Conservation (phyloP, 2,888 invertebrate species). For the Idaea straminata region DNA sequence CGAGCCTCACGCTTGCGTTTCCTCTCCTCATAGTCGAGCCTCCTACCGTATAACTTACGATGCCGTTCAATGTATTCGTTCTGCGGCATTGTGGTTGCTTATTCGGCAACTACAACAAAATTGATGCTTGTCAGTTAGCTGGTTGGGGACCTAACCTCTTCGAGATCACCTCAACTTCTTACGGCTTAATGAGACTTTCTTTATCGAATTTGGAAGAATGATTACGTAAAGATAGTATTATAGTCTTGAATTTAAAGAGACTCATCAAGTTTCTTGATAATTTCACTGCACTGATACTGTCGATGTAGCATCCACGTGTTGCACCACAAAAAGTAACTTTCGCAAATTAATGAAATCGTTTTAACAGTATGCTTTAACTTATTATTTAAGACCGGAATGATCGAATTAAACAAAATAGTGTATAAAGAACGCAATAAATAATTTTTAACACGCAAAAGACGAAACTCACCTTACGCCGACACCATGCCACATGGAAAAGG, state of each 20-base stretch:
- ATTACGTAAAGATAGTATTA: not conserved
- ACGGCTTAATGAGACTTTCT: conserved; percentile 12
- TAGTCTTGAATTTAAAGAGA: not conserved
- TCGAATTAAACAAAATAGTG: conserved; percentile 23
- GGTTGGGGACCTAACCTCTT: conserved; percentile 39
- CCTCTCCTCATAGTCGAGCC: conserved; percentile 98
- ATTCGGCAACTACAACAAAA: conserved; percentile 79
- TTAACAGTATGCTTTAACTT: not conserved
- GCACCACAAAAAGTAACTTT: conserved; percentile 6
- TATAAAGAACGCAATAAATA: conserved; percentile 30
- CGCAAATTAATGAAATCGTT: not conserved
- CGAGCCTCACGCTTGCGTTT: conserved; percentile 97
- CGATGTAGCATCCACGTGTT: conserved; percentile 11
- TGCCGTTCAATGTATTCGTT: conserved; percentile 99
- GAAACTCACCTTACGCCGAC: conserved; percentile 74
- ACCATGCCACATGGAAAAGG: conserved; percentile 79
- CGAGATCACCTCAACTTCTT: conserved; percentile 25
- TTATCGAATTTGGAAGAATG: not conserved
- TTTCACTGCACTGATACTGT: not conserved
- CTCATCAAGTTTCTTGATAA: not conserved
- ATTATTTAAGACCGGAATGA: not conserved
- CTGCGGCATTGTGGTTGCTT: conserved; percentile 92
- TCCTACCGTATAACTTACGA: conserved; percentile 96
- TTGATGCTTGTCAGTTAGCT: conserved; percentile 45
- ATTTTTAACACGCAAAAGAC: conserved; percentile 44